Conservation (phyloP, 2,113 vertebrate genomes). For the Perccottus glenii region DNA sequence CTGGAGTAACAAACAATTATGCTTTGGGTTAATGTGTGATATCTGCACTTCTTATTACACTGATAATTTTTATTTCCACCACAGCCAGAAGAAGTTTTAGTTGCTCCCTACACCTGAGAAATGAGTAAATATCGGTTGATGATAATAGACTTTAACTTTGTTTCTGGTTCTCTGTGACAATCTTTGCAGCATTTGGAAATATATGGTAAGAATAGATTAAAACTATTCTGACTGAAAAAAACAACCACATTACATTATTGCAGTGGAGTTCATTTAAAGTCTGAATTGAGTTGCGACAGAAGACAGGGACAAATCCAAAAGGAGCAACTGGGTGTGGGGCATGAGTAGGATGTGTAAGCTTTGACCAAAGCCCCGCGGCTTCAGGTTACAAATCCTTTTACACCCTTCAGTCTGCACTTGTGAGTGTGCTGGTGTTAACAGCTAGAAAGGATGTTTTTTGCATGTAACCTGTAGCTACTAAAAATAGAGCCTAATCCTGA, state of each 20-base stretch:
- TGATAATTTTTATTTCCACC: not conserved
- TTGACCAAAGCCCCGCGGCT: slow-evolving; percentile 4
- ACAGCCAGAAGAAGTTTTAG: not conserved
- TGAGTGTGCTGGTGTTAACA: slow-evolving; percentile 17
- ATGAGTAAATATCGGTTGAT: too few species aligned
- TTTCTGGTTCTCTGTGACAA: not conserved
- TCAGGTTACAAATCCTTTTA: slow-evolving; percentile 29
- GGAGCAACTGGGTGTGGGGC: slow-evolving; percentile 8
- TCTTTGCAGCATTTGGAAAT: too few species aligned
- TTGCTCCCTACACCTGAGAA: too few species aligned
- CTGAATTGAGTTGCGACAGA: slow-evolving; percentile 1
- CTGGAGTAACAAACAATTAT: slow-evolving; percentile 52
- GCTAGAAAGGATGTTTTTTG: not conserved
- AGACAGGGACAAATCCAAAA: slow-evolving; percentile 18
- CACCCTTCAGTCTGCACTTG: slow-evolving; percentile 7
- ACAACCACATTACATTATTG: not conserved
- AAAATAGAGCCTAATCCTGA: slow-evolving; percentile 14
- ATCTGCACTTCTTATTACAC: slow-evolving; percentile 48
- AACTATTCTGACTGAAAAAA: too few species aligned
- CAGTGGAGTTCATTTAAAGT: slow-evolving; percentile 14
- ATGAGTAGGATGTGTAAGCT: slow-evolving; percentile 6
- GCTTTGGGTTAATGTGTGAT: slow-evolving; percentile 50
- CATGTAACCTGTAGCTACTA: slow-evolving; percentile 4
- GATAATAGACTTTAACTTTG: too few species aligned
- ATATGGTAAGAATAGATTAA: too few species aligned